These are phyloP conservation scores for Fulica atra DNA, from an alignment of 2,113 vertebrate species.

Conservation along the genomic window DNA sequence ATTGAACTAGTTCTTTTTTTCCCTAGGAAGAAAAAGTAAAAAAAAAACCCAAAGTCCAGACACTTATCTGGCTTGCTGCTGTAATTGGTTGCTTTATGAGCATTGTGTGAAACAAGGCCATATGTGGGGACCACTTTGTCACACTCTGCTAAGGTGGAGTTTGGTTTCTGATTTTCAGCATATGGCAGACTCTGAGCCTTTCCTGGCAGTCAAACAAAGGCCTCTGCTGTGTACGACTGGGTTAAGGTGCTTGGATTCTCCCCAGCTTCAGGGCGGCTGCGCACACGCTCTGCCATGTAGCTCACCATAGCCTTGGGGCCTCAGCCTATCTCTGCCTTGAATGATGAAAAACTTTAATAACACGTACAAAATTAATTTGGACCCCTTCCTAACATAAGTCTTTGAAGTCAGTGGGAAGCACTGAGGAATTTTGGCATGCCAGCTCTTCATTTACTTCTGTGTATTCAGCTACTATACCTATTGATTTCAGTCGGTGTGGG, in stretches of 20 bases:
- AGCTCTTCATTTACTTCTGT: neutral
- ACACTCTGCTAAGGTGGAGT: neutral
- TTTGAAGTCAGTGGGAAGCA: constrained; percentile 51
- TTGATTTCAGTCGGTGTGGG: neutral
- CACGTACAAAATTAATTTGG: neutral
- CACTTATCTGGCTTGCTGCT: neutral
- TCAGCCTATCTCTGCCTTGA: neutral
- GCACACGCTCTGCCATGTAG: neutral
- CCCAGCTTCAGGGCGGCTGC: neutral
- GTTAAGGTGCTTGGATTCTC: neutral
- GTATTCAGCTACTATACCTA: neutral
- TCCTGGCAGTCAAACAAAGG: neutral
- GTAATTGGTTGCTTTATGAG: neutral
- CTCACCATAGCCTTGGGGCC: neutral
- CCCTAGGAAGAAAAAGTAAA: neutral
- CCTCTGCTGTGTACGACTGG: neutral
- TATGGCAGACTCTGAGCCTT: neutral
- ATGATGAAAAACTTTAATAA: constrained; percentile 66
- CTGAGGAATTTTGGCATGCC: neutral
- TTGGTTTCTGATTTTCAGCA: neutral
- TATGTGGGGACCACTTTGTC: neutral
- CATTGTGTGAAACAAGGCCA: neutral
- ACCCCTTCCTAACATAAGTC: constrained; percentile 9
- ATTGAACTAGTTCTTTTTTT: neutral
- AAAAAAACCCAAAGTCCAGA: neutral